Conservation (phyloP, 2,797 vertebrate species). For the Pipistrellus pipistrellus region DNA sequence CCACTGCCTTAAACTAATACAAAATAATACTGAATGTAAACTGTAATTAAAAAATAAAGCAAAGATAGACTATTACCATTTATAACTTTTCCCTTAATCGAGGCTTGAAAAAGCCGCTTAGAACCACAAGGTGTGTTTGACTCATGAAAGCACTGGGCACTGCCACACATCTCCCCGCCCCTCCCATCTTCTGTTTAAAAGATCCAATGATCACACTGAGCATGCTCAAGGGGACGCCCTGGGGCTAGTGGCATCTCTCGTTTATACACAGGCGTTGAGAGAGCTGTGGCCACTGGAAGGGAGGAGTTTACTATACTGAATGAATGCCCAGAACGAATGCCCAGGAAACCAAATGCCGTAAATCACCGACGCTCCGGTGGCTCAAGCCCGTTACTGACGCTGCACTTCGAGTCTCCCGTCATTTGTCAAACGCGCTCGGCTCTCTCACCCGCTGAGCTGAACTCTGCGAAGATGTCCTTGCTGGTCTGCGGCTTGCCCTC, state of each 20-base stretch:
- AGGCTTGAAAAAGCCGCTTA: slow-evolving; percentile 26
- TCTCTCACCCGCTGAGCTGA: slow-evolving; percentile 87
- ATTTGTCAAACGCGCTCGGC: background rate
- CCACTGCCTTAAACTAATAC: background rate
- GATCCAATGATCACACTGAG: background rate
- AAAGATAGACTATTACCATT: background rate
- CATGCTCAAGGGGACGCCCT: background rate
- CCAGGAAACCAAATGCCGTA: background rate
- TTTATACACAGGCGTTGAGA: background rate
- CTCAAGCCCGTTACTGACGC: background rate
- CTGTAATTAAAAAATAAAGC: background rate
- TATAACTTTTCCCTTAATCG: background rate
- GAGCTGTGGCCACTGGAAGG: background rate
- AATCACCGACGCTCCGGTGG: background rate
- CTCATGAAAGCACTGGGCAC: background rate
- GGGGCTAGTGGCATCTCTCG: background rate
- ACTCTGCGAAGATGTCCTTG: slow-evolving; percentile 86
- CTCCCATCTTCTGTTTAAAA: background rate
- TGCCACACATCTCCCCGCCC: background rate
- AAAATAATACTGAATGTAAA: background rate
- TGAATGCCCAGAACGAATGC: background rate
- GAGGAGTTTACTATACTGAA: background rate
- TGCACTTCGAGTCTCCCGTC: no score
- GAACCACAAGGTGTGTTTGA: background rate
- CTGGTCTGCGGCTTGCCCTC: slow-evolving; percentile 86